Conservation (phyloP, 64 coral and sea anemone genomes). For the Actinia equina region DNA sequence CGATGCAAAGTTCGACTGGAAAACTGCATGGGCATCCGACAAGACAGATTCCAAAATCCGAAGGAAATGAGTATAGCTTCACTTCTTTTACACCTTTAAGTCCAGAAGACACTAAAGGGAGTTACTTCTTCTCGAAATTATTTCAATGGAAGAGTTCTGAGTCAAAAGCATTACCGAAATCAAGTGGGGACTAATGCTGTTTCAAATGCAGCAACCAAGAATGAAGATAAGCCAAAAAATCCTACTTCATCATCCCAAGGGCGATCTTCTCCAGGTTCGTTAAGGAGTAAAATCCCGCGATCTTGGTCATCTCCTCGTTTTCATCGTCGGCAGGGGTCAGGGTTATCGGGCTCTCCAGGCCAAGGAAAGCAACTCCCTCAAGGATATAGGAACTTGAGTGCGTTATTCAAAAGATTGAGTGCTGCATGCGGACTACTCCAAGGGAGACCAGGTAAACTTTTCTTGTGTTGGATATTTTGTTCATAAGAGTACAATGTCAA, state of each 20-base stretch:
- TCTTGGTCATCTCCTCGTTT: slow-evolving; percentile 29
- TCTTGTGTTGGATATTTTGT: too few relatives aligned
- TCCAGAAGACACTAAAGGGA: slow-evolving; percentile 62
- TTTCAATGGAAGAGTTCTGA: slow-evolving; percentile 60
- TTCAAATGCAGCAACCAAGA: not conserved
- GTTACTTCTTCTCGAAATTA: slow-evolving; percentile 63
- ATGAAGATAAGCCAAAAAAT: not conserved
- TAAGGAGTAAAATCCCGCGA: not conserved
- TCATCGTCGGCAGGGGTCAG: not conserved
- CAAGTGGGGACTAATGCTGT: not conserved
- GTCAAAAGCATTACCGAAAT: slow-evolving; percentile 7
- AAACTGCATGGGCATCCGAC: not conserved
- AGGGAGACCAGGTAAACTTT: slow-evolving; percentile 33
- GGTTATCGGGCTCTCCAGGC: not conserved
- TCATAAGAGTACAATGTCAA: too few relatives aligned
- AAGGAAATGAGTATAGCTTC: slow-evolving; percentile 15
- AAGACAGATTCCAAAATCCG: not conserved
- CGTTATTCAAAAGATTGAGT: slow-evolving; percentile 20
- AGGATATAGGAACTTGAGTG: slow-evolving; percentile 10
- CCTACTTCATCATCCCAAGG: not conserved
- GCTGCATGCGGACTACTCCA: not conserved
- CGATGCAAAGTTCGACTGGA: not conserved
- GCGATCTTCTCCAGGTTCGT: not conserved
- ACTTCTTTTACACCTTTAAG: slow-evolving; percentile 88
- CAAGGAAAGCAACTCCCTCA: slow-evolving; percentile 10